Base-by-base conservation (phyloP, 1,140 invertebrate genomes). In the Drosophila obscura region DNA sequence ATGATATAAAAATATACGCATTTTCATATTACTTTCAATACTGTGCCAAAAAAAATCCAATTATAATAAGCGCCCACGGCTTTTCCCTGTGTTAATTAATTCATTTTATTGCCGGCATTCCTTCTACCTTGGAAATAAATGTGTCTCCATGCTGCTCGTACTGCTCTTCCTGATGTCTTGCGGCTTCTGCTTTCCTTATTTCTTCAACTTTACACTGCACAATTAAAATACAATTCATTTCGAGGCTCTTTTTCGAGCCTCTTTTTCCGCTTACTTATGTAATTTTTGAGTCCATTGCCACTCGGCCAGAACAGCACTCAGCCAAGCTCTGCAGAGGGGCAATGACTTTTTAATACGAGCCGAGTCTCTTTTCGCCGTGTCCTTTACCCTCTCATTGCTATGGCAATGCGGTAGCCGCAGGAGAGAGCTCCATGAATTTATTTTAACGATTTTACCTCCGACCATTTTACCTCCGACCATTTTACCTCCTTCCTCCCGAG, bases 221-320 rank as follows among this genome's bases (percentile, higher is more conserved):
- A 84, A 84, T 84, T 81, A 84, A 84, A 87, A 87, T 60, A 87
- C 77, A 84, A 87, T 80, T 80, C 60, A 77, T 71, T 84, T 74
- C 52, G 19, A 26, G 62, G 66, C 35, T 11, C 44, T 31, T 69
- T 69, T 31, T 59, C 45, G 46, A 24, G 73, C 45, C 55, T 55
- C 46, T 53, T 73, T 39, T 65, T 65, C n/a, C 64, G 49, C 61
- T 49, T 62, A 50, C 50, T 77, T 74, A 52, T 64, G 65, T 69
- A 50, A 63, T 45, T 64, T 58, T 46, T n/a, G 11, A 4, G 35
- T 4, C 11, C 35, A 39, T 44, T 24, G 46, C 11, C 3, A 7
- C 56, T 7, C 24, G 45, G 28, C 41, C 44, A 16, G 19, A 31
- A 31, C 3, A 31, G 31, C 31, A 8, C 31, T 8, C 7, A 9